These are phyloP conservation scores for Ispidina lecontei DNA, from an alignment of 2,797 vertebrate species.

Conservation along the genomic window DNA sequence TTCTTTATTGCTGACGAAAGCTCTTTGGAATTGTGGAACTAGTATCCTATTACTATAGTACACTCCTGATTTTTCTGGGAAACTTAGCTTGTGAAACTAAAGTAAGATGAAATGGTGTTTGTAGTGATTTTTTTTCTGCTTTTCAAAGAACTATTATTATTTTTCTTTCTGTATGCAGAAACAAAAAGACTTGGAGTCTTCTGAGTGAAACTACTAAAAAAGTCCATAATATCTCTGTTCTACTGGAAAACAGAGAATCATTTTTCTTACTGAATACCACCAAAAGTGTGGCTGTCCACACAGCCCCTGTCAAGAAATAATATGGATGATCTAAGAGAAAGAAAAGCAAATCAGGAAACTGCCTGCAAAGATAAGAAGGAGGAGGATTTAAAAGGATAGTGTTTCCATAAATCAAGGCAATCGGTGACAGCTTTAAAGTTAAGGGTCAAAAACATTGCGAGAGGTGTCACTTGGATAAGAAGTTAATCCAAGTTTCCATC, in stretches of 20 bases:
- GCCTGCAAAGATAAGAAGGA: conserved; percentile 68
- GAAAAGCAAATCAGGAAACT: conserved; percentile 71
- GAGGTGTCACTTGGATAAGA: conserved; percentile 63
- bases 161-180: background rate
- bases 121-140: background rate
- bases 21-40: conserved; percentile 25
- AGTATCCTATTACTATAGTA: conserved; percentile 2
- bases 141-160: background rate
- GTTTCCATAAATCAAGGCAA: conserved; percentile 70
- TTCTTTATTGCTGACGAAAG: background rate
- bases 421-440: conserved; percentile 67
- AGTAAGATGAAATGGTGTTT: background rate
- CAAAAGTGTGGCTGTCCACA: conserved; percentile 54
- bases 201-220: background rate
- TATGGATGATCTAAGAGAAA: conserved; percentile 61
- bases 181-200: background rate
- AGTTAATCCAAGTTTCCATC: conserved; percentile 67
- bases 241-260: conserved; percentile 9
- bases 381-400: conserved; percentile 65
- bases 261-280: conserved; percentile 23
- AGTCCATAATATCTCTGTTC: background rate
- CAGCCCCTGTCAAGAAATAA: conserved; percentile 53
- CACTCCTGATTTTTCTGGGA: conserved; percentile 33
- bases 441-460: conserved; percentile 72
- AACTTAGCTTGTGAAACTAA: conserved; percentile 8